These are phyloP conservation scores for Odocoileus hemionus DNA, from an alignment of 2,113 vertebrate genomes.

Conservation along the genomic window DNA sequence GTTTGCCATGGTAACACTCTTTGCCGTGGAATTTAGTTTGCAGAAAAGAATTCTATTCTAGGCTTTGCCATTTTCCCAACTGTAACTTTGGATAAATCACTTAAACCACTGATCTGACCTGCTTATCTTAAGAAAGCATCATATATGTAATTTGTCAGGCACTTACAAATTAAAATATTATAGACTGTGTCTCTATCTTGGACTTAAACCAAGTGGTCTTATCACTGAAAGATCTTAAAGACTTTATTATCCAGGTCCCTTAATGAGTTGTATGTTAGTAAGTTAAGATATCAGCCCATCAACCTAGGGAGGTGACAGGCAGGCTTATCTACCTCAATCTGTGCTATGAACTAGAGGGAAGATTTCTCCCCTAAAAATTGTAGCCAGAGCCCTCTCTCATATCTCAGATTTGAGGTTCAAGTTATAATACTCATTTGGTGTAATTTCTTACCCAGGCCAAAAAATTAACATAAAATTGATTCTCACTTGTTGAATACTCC, in stretches of 20 bases:
- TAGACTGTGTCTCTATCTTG: background rate
- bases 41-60: constrained; percentile 33
- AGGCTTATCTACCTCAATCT: background rate
- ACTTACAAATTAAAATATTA: background rate
- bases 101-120: constrained; percentile 15
- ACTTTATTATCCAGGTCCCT: background rate
- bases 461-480: constrained; percentile 8
- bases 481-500: background rate
- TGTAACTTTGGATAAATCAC: background rate
- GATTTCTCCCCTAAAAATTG: background rate
- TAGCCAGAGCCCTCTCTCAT: background rate
- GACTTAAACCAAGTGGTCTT: constrained; percentile 2
- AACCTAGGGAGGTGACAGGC: background rate
- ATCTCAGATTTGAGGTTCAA: background rate
- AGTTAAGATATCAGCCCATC: background rate
- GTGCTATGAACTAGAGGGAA: background rate
- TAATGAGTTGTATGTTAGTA: background rate
- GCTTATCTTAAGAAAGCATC: background rate
- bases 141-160: background rate
- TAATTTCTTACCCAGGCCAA: constrained; percentile 5
- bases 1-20: constrained; percentile 35
- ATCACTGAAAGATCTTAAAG: background rate
- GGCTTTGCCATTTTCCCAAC: constrained; percentile 21
- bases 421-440: background rate
- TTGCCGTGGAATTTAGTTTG: constrained; percentile 36